Conservation (phyloP, 2,888 invertebrate genomes). For the Ernsta delagoae region DNA sequence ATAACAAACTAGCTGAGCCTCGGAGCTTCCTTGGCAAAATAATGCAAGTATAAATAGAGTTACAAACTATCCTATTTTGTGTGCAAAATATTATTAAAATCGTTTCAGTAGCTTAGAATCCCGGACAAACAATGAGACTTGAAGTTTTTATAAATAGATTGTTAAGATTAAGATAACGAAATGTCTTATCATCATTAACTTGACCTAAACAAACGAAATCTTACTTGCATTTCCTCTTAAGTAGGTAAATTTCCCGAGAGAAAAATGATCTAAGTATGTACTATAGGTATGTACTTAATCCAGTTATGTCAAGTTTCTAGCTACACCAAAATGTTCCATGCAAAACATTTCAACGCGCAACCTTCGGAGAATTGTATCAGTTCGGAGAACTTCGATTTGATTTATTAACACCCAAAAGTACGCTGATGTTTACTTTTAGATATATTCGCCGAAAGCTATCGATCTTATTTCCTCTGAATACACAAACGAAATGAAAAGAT, state of each 20-base stretch:
- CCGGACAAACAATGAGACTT: too few relatives aligned
- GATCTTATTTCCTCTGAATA: constrained; percentile 7
- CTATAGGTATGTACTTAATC: not conserved
- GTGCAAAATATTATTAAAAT: too few relatives aligned
- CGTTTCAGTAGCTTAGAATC: too few relatives aligned
- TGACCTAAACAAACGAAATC: too few relatives aligned
- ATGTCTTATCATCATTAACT: too few relatives aligned
- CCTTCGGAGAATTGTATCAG: constrained; percentile 11
- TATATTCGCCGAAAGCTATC: constrained; percentile 8
- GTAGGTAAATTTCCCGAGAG: not conserved
- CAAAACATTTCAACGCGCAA: constrained; percentile 3
- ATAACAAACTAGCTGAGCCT: too few relatives aligned
- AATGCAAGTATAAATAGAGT: too few relatives aligned
- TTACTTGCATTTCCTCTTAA: too few relatives aligned
- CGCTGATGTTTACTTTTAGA: constrained; percentile 11
- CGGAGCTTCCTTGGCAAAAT: too few relatives aligned
- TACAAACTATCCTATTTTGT: too few relatives aligned
- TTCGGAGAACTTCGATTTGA: constrained; percentile 14
- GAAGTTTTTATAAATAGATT: too few relatives aligned
- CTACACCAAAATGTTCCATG: constrained; percentile 5
- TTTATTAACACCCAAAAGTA: constrained; percentile 17
- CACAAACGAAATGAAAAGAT: not conserved
- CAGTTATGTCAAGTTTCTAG: not conserved
- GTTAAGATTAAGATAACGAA: too few relatives aligned
- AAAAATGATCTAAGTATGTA: not conserved